Evolutionary conservation across 2,797 vertebrate species (phyloP).

Genomic region (Acridotheres tristis): DNA sequence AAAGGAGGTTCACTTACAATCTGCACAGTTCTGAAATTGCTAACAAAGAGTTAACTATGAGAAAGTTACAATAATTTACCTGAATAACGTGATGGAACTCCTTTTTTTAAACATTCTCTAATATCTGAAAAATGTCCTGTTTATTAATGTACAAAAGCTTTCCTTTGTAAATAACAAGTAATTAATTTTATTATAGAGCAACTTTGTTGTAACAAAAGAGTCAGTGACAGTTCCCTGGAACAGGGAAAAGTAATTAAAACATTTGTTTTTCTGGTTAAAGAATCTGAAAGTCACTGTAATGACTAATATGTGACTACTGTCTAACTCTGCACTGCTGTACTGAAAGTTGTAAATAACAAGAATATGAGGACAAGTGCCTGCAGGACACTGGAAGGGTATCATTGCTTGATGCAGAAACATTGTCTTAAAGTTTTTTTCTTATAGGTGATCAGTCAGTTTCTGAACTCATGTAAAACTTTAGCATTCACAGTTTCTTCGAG

Average conservation of each 20-base stretch:
- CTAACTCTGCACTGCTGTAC: not conserved
- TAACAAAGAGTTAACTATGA: not conserved
- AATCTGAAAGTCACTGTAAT: not conserved
- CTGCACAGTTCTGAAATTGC: not conserved
- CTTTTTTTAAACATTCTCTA: not conserved
- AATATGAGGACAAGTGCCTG: not conserved
- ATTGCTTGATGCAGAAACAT: not conserved
- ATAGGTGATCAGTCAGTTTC: not conserved
- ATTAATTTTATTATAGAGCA: not conserved
- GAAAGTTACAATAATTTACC: not conserved
- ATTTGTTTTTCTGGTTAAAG: not conserved
- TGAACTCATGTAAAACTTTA: not conserved
- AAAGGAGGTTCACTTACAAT: not conserved
- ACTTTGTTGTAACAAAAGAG: not conserved
- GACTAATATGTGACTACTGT: not conserved
- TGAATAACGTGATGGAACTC: not conserved
- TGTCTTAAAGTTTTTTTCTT: not conserved
- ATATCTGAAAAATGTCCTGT: not conserved
- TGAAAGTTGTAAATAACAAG: not conserved
- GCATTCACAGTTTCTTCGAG: not conserved
- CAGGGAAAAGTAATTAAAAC: not conserved
- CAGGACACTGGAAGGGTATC: not conserved
- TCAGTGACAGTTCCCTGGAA: not conserved
- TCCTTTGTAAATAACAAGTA: not conserved
- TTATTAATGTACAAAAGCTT: not conserved